phyloP scores from a whole-genome alignment of 2,797 vertebrate species.

The Pangasius mekongensis region DNA sequence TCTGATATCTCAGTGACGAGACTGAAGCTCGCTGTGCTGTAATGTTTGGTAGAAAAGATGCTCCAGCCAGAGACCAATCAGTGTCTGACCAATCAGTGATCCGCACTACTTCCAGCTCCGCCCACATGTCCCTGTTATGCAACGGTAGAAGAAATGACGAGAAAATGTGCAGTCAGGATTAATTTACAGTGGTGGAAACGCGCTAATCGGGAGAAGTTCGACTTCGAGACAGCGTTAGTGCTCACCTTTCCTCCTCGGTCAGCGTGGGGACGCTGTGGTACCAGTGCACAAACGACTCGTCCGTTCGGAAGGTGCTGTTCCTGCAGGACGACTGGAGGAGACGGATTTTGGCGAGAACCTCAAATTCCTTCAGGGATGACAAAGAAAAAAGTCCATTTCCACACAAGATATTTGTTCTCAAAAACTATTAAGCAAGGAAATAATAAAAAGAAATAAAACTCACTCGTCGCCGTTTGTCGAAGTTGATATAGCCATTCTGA shows the following conservation, averaged over 20 bases:
- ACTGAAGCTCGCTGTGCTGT: neutral
- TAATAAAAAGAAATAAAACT: constrained; percentile 51
- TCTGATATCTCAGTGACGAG: neutral
- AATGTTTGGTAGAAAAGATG: neutral
- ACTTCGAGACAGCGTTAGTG: neutral
- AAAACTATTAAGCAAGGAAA: neutral
- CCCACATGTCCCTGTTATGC: neutral
- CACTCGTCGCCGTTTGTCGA: constrained; percentile 91
- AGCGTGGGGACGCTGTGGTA: constrained; percentile 80
- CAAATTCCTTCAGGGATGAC: constrained; percentile 82
- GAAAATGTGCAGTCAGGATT: neutral
- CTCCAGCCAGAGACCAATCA: neutral
- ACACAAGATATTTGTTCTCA: neutral
- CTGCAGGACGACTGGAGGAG: constrained; percentile 88
- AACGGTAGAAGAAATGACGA: neutral
- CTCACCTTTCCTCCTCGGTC: constrained; percentile 83
- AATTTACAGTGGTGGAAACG: neutral
- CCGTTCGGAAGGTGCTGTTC: constrained; percentile 76
- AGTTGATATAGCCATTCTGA: constrained; percentile 92
- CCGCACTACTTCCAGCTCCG: neutral
- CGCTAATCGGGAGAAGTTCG: neutral
- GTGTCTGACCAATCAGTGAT: neutral
- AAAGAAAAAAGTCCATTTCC: constrained; percentile 20
- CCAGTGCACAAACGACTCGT: constrained; percentile 81
- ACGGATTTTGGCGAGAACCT: constrained; percentile 87